Evolutionary conservation across 1,140 invertebrate genomes (phyloP).

Genomic region (Zaprionus lachaisei): DNA sequence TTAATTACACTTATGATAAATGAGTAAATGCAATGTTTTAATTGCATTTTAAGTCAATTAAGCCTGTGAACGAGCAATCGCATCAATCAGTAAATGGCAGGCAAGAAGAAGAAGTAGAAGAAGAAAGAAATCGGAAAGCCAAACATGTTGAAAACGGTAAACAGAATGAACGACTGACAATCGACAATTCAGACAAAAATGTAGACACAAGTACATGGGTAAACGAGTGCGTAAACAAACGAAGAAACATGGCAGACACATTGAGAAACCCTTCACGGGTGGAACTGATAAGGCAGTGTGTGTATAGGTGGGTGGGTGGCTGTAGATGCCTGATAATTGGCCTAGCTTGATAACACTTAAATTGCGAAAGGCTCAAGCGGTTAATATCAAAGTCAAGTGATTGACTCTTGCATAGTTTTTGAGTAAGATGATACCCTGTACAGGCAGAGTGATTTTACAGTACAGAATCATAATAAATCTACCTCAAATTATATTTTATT

Average conservation of each 20-base stretch:
- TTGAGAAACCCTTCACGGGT: slow-evolving; percentile 2
- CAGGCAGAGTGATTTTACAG: background rate
- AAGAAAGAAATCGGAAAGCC: slow-evolving; percentile 12
- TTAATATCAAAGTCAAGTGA: slow-evolving; percentile 3
- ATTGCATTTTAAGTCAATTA: slow-evolving; percentile 57
- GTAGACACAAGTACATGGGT: slow-evolving; percentile 5
- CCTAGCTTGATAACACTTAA: slow-evolving; percentile 17
- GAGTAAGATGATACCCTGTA: background rate
- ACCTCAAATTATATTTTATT: background rate
- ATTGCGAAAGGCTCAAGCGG: slow-evolving; percentile 22
- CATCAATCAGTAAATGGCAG: slow-evolving; percentile 56
- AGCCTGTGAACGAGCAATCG: slow-evolving; percentile 18
- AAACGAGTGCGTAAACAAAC: slow-evolving; percentile 19
- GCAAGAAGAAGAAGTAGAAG: background rate
- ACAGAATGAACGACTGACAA: slow-evolving; percentile 33
- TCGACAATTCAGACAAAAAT: slow-evolving; percentile 1
- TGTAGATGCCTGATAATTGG: slow-evolving; percentile 40
- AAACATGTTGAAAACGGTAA: slow-evolving; percentile 23
- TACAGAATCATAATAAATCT: too few species aligned
- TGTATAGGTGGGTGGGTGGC: background rate
- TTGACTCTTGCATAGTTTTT: background rate
- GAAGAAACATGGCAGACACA: slow-evolving; percentile 20
- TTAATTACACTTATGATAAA: slow-evolving; percentile 5
- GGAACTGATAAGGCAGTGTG: slow-evolving; percentile 7
- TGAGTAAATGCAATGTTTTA: slow-evolving; percentile 25